Conservation (phyloP, 2,113 vertebrate species). For the Semnornis frantzii region DNA sequence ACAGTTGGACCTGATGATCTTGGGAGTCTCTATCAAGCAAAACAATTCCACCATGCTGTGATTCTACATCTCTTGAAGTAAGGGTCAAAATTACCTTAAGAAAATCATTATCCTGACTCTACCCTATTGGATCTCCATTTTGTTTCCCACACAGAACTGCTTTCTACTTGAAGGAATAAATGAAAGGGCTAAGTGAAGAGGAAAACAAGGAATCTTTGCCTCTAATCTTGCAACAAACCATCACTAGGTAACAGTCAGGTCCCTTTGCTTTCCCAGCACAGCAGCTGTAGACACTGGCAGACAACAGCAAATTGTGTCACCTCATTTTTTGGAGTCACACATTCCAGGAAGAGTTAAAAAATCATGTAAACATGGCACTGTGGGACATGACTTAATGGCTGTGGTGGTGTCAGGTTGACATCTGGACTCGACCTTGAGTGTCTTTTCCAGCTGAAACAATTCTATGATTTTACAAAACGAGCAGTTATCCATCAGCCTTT, state of each 20-base stretch:
- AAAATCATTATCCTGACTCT: background rate
- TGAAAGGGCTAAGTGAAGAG: background rate
- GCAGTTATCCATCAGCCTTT: background rate
- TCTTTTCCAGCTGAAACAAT: too few species aligned
- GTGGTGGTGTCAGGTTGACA: too few species aligned
- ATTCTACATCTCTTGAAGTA: background rate
- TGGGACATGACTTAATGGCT: too few species aligned
- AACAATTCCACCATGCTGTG: background rate
- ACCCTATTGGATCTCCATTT: rapidly evolving
- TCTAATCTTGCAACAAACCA: background rate
- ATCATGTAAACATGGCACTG: too few species aligned
- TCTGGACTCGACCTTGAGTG: too few species aligned
- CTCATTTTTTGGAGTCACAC: too few species aligned
- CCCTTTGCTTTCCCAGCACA: background rate
- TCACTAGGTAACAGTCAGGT: background rate
- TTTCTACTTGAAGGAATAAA: background rate
- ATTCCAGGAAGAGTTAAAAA: too few species aligned
- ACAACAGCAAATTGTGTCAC: background rate
- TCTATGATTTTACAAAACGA: background rate
- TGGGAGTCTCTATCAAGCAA: too few species aligned
- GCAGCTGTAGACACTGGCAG: background rate
- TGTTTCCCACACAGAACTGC: background rate
- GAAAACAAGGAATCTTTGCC: background rate
- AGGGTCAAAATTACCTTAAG: background rate
- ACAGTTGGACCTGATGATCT: too few species aligned